Base-by-base conservation (phyloP, 2,888 invertebrate genomes). In the Aphelenchoides bicaudatus region DNA sequence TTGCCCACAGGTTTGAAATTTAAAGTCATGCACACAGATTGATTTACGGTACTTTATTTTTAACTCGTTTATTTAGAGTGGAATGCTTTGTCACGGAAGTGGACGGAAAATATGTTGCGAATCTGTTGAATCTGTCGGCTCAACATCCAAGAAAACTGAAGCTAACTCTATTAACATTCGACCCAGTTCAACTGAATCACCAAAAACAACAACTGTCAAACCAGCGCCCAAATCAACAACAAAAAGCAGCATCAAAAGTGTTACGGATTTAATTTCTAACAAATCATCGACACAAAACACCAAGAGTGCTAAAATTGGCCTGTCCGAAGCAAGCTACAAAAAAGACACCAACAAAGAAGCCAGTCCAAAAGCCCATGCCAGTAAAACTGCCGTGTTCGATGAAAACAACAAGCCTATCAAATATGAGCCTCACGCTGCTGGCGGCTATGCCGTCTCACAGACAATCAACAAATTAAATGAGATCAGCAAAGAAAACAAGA, bases 91-190 rank as follows among this genome's bases (percentile, higher is more conserved):
- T 38, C 58, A 68, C 19, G 67, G 65, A 3, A 67, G 67, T 1
- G 56, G 64, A 6, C 66, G 63, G 1, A 67, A 69, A 43, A 70
- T 75, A 30, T 75, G 73, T 49, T 74, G 74, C 59, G 72, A 74
- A 56, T 23, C 37, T 16, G n/a, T 63, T n/a, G 43, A 43, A 10
- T 43, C 43, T 6, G n/a, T 43, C 23, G 25, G 43, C 43, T 10
- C 10, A 34, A n/a, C 34, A n/a, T 34, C n/a, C 10, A 34, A 34
- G 34, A n/a, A 10, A 48, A 48, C 27, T 48, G 38, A 19, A 19
- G n/a, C 25, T 16, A 30, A 2, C 8, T 10, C 10, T 34, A n/a
- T 13, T 30, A 19, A 39, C 38, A 19, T 1, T 2, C 10, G 19
- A 43, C 23, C 43, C 43, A 43, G 43, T 1, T 43, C 43, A 1